Base-by-base conservation (phyloP, 1,140 invertebrate species). In the Procambarus virginalis region DNA sequence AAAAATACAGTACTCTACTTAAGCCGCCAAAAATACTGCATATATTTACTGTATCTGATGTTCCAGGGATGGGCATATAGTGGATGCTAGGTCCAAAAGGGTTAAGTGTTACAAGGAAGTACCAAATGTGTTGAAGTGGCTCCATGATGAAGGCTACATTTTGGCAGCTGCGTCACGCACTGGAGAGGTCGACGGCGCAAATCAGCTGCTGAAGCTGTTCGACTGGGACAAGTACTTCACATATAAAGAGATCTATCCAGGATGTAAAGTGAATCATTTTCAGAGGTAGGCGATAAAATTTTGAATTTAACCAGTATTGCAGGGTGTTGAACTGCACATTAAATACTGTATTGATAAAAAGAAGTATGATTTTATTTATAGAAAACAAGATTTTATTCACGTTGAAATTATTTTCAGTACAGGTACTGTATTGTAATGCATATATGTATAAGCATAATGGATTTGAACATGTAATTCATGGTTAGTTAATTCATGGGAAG, bases 211-310 rank as follows among this genome's bases (percentile, higher is more conserved):
- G 6, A 89, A 95, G 17, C 93, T 97, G 49, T 96, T 96, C 93
- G 95, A 94, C 46, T 97, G 96, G 96, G 94, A 96, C 22, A 95
- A 96, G 92, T 97, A 96, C 93, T 96, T 97, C 92, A 94, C 94
- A 34, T 96, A 96, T 92, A 95, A 95, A 93, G 95, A 97, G 94
- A 97, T 97, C 90, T 97, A 96, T 94, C 96, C 96, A 51, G 96
- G 96, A 34, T 94, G 93, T 86, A 97, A 97, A 95, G 93, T 94
- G 14, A 94, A 93, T 80, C 96, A 97, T 94, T 97, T 97, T 94
- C 94, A 94, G 83, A 95, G 94, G 96, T 96, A 95, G 94, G 94
- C 94, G 76, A 22, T 82, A 22, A 73, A 20, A 73, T 8, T 20
- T 73, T 73, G 68, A 34, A 12, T 55, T 55, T 8, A 55, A 55